These are phyloP conservation scores for Semnornis frantzii DNA, from an alignment of 2,113 vertebrate genomes.

Conservation along the genomic window DNA sequence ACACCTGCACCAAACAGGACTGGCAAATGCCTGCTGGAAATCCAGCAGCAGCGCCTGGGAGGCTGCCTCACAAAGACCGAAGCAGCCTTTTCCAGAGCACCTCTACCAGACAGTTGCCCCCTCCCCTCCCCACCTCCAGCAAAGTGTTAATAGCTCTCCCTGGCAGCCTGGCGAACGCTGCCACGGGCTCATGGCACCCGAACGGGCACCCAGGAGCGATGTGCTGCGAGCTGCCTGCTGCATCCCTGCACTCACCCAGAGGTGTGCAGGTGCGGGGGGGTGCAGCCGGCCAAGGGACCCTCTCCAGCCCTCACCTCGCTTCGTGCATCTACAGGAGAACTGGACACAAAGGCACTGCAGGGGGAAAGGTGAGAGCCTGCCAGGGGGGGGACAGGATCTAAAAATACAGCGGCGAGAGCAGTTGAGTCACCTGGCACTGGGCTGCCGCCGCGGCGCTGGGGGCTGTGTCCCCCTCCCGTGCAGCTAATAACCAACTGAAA, in stretches of 20 bases:
- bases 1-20: conserved; percentile 70
- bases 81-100: conserved; percentile 29
- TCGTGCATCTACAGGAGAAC: not conserved
- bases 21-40: conserved; percentile 74
- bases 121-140: not conserved
- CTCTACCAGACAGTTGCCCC: conserved; percentile 27
- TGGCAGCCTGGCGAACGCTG: not conserved
- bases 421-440: conserved; percentile 70
- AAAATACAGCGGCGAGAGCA: conserved; percentile 68
- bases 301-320: not conserved
- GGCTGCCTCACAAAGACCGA: conserved; percentile 14
- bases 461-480: not conserved
- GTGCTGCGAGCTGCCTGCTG: not conserved
- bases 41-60: conserved; percentile 21
- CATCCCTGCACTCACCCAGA: not conserved
- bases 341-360: not conserved
- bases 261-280: not conserved
- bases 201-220: not conserved
- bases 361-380: not conserved
- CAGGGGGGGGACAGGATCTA: not conserved
- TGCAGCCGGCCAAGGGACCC: not conserved
- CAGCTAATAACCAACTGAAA: conserved; percentile 5
- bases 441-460: conserved; percentile 53
- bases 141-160: conserved; percentile 50
- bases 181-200: not conserved